Conservation (phyloP, 1,140 invertebrate genomes). For the Cyclargus thomasi region DNA sequence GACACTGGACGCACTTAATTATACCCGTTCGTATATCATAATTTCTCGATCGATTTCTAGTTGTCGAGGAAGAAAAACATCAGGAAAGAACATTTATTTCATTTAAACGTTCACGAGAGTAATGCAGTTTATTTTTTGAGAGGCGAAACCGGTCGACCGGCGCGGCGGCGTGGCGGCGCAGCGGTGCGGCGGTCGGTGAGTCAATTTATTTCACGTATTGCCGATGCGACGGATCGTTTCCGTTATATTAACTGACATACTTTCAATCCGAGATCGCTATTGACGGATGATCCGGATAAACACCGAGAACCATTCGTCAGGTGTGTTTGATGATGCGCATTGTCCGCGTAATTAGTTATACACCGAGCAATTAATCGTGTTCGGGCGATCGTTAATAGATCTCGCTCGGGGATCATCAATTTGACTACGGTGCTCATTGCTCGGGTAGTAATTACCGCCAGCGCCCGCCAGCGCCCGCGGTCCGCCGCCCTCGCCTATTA, state of each 20-base stretch:
- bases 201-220: too few species aligned
- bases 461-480: constrained; percentile 4
- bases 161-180: too few species aligned
- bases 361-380: constrained; percentile 1
- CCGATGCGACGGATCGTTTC: too few species aligned
- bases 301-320: neutral
- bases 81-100: too few species aligned
- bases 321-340: neutral
- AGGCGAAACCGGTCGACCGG: too few species aligned
- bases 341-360: neutral
- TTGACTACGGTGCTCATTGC: neutral
- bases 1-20: too few species aligned
- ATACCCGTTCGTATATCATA: too few species aligned
- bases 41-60: too few species aligned
- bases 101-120: too few species aligned
- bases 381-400: neutral
- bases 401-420: neutral
- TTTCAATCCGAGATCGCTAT: neutral
- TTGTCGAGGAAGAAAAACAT: too few species aligned
- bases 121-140: too few species aligned
- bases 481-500: neutral
- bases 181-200: neutral
- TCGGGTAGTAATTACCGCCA: neutral
- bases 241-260: neutral
- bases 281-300: neutral